Evolutionary conservation across 2,113 vertebrate genomes (phyloP).

Genomic region (Callaeas wilsoni): DNA sequence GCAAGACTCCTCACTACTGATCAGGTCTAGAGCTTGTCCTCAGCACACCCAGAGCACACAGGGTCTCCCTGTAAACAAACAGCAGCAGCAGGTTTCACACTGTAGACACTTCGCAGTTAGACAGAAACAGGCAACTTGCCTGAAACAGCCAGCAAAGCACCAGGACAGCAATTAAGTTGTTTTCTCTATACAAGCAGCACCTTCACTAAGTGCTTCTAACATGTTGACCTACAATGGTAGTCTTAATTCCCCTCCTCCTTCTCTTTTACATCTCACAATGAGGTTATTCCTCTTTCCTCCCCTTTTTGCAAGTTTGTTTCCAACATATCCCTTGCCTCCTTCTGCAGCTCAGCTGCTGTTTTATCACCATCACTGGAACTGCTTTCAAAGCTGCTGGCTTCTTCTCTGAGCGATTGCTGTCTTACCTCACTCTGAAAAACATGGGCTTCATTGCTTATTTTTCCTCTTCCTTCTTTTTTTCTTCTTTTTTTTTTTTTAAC

Average conservation of each 20-base stretch:
- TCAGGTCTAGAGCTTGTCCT: background rate
- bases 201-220: background rate
- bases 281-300: background rate
- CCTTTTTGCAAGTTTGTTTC: background rate
- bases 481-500: background rate
- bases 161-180: background rate
- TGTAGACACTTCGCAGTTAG: background rate
- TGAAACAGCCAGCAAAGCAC: background rate
- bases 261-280: background rate
- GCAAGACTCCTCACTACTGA: background rate
- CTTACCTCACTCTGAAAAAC: background rate
- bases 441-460: background rate
- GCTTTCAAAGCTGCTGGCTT: background rate
- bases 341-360: background rate
- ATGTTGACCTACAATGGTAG: background rate
- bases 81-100: background rate
- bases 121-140: background rate
- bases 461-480: accelerated
- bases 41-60: background rate
- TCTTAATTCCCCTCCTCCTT: background rate
- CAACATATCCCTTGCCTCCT: background rate
- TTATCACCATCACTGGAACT: background rate
- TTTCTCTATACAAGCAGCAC: background rate
- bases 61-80: background rate
- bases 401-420: background rate